Base-by-base conservation (phyloP, 1,140 invertebrate genomes). In the Nymphalis io region DNA sequence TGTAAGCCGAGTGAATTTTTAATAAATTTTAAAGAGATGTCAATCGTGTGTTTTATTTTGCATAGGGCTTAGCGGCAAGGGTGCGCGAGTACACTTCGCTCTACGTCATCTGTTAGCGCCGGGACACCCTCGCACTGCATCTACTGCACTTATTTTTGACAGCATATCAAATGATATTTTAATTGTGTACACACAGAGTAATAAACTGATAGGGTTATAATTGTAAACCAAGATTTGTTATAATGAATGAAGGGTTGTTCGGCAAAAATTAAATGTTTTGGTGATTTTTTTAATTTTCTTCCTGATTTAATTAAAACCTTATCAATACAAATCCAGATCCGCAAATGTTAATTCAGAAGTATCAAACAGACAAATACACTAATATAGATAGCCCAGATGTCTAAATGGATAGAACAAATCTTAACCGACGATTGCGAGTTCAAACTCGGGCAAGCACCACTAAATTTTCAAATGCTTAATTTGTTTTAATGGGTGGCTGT, bases 21-120 rank as follows among this genome's bases (percentile, higher is more conserved):
- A 90, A 91, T 90, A 91, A 89, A 90, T 91, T 89, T 89, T 88
- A 89, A 88, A 91, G 87, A 91, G 85, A 91, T 88, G 89, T 91
- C 87, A 91, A 90, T 89, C 78, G 88, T 79, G 85, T 91, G 85
- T 89, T 91, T 91, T 91, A 91, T 91, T 91, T 89, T 90, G 87
- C 89, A 89, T 90, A 89, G 85, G 83, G 87, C 80, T 89, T 84
- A 89, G 78, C 23, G 77, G 74, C 76, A 63, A 78, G 83, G 87
- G 87, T 85, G 84, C 85, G 85, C 89, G 85, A 92, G 92, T 92
- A 92, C 85, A 87, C 92, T 92, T 92, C 88, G 79, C 66, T 92
- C 90, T 92, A 88, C 81, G 87, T 91, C 90, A 91, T 92, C 92
- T 92, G 90, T 92, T 91, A 88, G 79, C 79, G 72, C 75, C 81